These are phyloP conservation scores for Momotus momota DNA, from an alignment of 2,797 vertebrate species.

Conservation along the genomic window DNA sequence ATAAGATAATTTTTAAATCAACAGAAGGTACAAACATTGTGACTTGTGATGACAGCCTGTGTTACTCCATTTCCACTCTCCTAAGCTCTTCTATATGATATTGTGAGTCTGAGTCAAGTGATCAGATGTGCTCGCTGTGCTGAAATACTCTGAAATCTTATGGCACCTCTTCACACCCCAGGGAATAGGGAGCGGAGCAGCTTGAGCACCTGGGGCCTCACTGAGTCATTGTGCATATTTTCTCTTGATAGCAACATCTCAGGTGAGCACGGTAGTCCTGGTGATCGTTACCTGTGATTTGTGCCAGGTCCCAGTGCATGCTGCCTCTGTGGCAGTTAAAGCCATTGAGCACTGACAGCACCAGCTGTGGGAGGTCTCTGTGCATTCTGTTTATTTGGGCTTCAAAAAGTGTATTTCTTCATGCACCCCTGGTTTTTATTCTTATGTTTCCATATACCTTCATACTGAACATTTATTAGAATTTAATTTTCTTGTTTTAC, in stretches of 20 bases:
- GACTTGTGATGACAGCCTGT: neutral
- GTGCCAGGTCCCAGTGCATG: neutral
- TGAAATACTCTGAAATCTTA: neutral
- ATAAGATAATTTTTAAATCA: conserved; percentile 5
- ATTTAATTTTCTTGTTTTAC: neutral
- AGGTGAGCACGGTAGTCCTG: neutral
- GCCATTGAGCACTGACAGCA: neutral
- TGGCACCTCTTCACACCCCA: neutral
- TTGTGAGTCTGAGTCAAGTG: neutral
- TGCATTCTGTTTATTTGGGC: neutral
- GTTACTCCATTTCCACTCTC: neutral
- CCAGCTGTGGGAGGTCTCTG: neutral
- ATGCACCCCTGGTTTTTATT: neutral
- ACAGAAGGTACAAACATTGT: neutral
- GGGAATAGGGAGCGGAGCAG: neutral
- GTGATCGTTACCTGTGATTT: rapidly evolving
- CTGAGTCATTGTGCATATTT: neutral
- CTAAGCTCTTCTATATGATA: neutral
- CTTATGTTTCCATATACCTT: neutral
- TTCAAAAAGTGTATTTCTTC: neutral
- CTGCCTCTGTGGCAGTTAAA: neutral
- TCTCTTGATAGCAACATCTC: neutral
- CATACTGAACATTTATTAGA: neutral
- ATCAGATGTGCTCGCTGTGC: neutral
- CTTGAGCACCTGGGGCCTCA: neutral